Base-by-base conservation (phyloP, 2,888 invertebrate species). In the Cantharis flavilabris region DNA sequence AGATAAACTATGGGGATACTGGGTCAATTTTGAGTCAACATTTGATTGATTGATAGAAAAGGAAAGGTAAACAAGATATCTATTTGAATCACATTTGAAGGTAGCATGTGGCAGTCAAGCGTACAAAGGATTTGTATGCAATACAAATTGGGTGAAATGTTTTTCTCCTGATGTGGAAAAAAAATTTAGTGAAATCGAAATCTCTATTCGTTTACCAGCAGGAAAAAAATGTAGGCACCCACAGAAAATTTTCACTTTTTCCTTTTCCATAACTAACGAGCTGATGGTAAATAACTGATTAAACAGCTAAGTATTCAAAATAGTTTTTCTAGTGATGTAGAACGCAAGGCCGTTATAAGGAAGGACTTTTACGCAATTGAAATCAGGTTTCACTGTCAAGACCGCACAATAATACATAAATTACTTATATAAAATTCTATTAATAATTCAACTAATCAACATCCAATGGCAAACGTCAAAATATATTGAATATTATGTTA, bases 371-470 rank as follows among this genome's bases (percentile, higher is more conserved):
- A 72, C 72, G 70, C 69, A 72, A 72, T 62, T 14, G 16, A 20
- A 63, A 26, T 26, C 72, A 69, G 18, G 70, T 76, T 78, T 78
- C 78, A 78, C 76, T 78, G 78, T 74, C 78, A 78, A 78, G 78
- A 76, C 73, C 76, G 65, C 63, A 64, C 64, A 49, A 10, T 33
- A 62, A 69, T 30, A 64, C 33, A 30, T n/a, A 72, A 72, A 76
- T 20, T 18, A 30, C 28, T 30, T 30, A 69, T 64, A 72, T 73
- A 70, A 70, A 28, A 70, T 69, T n/a, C n/a, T 49, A 49, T 49
- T 49, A 49, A 49, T 49, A 49, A 49, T 49, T 49, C 49, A 49
- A 9, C 49, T 49, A 49, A 49, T 49, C 49, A 49, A 49, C n/a
- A n/a, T 49, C 49, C n/a, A 49, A 49, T n/a, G 49, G 49, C n/a